phyloP scores from a whole-genome alignment of 2,888 invertebrate genomes.

The Arctia plantaginis region DNA sequence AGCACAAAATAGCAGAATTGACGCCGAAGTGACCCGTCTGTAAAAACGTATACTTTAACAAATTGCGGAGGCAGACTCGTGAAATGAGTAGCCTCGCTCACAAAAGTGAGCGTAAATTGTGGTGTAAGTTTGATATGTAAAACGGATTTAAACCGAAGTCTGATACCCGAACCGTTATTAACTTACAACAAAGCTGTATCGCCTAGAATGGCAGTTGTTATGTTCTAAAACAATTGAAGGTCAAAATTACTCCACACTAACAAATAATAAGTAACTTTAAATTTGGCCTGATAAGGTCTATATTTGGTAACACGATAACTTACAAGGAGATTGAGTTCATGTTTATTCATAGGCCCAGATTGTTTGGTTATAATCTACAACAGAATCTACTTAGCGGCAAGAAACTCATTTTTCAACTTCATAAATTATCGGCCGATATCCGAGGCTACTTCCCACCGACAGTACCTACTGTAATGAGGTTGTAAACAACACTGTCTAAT shows the following conservation, averaged over 20 bases:
- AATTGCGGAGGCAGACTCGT: neutral
- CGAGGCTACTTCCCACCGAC: constrained; percentile 73
- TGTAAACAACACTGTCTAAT: constrained; percentile 86
- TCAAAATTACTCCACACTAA: constrained; percentile 42
- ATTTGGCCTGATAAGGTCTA: constrained; percentile 48
- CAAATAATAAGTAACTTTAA: constrained; percentile 51
- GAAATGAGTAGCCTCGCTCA: neutral
- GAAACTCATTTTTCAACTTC: constrained; percentile 83
- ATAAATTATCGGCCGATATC: constrained; percentile 83
- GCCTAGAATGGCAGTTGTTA: constrained; percentile 51
- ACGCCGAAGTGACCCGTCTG: too few relatives aligned
- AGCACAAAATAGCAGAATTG: too few relatives aligned
- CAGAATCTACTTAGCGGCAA: constrained; percentile 72
- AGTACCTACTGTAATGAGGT: constrained; percentile 82
- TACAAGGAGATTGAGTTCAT: constrained; percentile 63
- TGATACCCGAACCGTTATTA: neutral
- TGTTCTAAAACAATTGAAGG: constrained; percentile 69
- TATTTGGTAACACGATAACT: constrained; percentile 37
- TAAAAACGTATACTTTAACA: neutral
- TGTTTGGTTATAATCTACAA: constrained; percentile 71
- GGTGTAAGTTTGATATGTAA: neutral
- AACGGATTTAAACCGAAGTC: neutral
- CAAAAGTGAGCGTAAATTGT: neutral
- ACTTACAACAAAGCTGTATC: constrained; percentile 33
- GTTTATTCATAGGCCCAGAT: constrained; percentile 74